Evolutionary conservation across 2,113 vertebrate species (phyloP).

Genomic region (Pluvialis apricaria): DNA sequence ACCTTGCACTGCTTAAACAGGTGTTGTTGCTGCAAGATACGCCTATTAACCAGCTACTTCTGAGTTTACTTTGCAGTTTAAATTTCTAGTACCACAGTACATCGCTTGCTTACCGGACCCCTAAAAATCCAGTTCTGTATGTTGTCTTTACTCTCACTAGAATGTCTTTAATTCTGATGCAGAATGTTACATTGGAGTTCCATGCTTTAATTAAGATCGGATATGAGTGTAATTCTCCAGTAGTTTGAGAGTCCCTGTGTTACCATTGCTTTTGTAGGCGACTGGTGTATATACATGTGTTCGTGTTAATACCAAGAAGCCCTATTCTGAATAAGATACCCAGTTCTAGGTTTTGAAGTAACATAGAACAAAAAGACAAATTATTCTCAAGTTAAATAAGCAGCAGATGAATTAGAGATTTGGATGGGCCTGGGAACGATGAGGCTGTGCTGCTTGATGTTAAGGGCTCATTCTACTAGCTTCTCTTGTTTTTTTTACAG

Average conservation of each 20-base stretch:
- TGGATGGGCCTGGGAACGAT: neutral
- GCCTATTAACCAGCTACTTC: neutral
- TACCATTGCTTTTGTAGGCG: neutral
- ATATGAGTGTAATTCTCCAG: neutral
- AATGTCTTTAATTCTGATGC: neutral
- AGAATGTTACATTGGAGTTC: neutral
- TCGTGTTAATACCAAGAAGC: neutral
- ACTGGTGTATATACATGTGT: accelerated
- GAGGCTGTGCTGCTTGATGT: neutral
- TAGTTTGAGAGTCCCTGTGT: neutral
- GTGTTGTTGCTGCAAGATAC: neutral
- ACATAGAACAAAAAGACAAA: neutral
- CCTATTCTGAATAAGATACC: neutral
- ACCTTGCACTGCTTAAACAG: neutral
- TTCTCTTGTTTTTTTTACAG: neutral
- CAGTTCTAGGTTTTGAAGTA: neutral
- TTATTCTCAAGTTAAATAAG: neutral
- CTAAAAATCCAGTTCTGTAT: neutral
- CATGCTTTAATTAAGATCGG: neutral
- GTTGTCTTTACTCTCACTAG: neutral
- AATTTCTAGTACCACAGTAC: neutral
- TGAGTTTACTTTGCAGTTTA: neutral
- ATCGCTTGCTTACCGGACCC: neutral
- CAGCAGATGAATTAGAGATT: neutral
- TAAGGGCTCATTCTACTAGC: neutral